A percentile compares a stretch with the other conserved stretches of the same genome.
phyloP scores from a whole-genome alignment of 2,888 invertebrate species.

The Callosobruchus maculatus region DNA sequence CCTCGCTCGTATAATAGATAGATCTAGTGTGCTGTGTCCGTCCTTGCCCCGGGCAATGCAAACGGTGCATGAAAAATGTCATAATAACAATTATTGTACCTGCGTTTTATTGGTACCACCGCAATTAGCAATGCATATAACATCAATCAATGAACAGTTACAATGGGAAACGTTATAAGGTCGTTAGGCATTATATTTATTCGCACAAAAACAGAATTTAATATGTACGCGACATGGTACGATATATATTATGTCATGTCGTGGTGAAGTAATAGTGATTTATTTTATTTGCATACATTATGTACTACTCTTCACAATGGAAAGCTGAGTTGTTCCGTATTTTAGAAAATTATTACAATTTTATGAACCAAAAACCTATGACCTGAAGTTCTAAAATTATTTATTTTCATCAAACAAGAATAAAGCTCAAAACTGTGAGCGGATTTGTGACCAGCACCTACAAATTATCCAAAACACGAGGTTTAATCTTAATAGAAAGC shows the following conservation, averaged over 20 bases:
- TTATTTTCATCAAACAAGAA: too few relatives aligned
- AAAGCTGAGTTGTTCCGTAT: too few relatives aligned
- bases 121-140: neutral
- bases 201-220: neutral
- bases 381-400: too few relatives aligned
- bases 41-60: neutral
- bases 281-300: neutral
- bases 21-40: neutral
- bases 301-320: too few relatives aligned
- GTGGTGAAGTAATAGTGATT: neutral
- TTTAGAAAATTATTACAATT: too few relatives aligned
- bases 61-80: neutral
- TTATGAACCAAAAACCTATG: too few relatives aligned
- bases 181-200: neutral
- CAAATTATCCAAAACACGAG: too few relatives aligned
- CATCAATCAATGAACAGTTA: neutral
- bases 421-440: too few relatives aligned
- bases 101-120: neutral
- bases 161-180: neutral
- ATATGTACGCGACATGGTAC: neutral
- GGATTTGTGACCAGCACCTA: too few relatives aligned
- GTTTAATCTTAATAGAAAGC: too few relatives aligned
- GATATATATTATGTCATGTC: neutral
- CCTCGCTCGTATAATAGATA: too few relatives aligned
- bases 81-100: neutral